Conservation (phyloP, 2,888 invertebrate species). For the Acleris sparsana region DNA sequence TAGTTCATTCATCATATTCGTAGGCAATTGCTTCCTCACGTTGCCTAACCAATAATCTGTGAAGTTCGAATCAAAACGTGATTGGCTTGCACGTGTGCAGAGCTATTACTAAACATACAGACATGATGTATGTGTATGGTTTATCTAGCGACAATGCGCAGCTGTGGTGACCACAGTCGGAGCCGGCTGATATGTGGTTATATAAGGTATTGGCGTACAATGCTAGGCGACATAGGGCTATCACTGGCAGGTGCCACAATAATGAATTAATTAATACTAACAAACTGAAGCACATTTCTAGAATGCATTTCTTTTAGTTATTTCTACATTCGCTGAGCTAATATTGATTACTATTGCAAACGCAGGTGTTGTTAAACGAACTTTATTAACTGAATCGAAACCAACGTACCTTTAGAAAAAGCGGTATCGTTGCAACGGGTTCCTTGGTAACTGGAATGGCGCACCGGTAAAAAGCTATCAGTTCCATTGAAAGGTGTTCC, state of each 20-base stretch:
- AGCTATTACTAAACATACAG: slow-evolving; percentile 28
- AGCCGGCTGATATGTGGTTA: slow-evolving; percentile 31
- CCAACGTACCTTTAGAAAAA: background rate
- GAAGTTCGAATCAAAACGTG: slow-evolving; percentile 31
- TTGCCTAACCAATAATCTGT: slow-evolving; percentile 32
- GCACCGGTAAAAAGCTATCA: slow-evolving; percentile 28
- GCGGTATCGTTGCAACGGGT: slow-evolving; percentile 3
- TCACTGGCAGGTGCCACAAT: slow-evolving; percentile 27
- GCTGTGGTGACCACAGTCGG: slow-evolving; percentile 51
- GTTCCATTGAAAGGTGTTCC: slow-evolving; percentile 27
- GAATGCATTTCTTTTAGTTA: background rate
- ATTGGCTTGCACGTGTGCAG: slow-evolving; percentile 33
- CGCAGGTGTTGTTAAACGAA: background rate
- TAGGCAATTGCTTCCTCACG: slow-evolving; percentile 32
- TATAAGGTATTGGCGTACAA: slow-evolving; percentile 26
- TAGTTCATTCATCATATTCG: slow-evolving; percentile 38
- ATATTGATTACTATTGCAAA: background rate
- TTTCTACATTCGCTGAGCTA: background rate
- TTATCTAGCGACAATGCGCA: slow-evolving; percentile 60
- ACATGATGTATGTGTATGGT: slow-evolving; percentile 44
- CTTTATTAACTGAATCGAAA: background rate
- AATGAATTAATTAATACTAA: slow-evolving; percentile 3
- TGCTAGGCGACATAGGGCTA: slow-evolving; percentile 29
- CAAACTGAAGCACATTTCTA: background rate
- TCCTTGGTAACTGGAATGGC: slow-evolving; percentile 6